These are phyloP conservation scores for Agonopterix alstromeriana DNA, from an alignment of 2,888 invertebrate genomes.

Conservation along the genomic window DNA sequence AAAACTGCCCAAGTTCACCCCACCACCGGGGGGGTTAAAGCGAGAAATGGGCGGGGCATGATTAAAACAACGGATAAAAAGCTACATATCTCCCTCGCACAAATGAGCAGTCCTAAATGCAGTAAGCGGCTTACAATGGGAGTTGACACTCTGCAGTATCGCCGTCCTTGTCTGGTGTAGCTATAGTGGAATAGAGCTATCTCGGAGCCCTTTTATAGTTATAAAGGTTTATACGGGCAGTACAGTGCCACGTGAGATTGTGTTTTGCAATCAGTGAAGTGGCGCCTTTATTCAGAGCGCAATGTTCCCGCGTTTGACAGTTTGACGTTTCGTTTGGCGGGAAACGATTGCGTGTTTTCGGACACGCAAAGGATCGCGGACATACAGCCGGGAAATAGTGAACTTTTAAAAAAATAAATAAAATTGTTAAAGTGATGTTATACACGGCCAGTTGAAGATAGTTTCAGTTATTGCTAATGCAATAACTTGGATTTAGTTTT, in stretches of 20 bases:
- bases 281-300: conserved; percentile 66
- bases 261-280: conserved; percentile 74
- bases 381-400: conserved; percentile 35
- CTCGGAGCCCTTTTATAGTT: conserved; percentile 59
- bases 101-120: conserved; percentile 69
- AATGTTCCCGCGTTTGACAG: conserved; percentile 65
- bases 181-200: conserved; percentile 41
- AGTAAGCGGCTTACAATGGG: conserved; percentile 71
- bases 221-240: conserved; percentile 54
- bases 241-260: conserved; percentile 68
- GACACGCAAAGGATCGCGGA: conserved; percentile 24
- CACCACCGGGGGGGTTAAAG: conserved; percentile 58
- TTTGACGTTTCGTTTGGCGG: conserved; percentile 73
- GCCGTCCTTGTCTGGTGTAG: not conserved
- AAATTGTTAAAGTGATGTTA: conserved; percentile 55
- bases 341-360: conserved; percentile 43
- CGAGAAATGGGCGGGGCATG: conserved; percentile 62
- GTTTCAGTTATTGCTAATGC: conserved; percentile 62
- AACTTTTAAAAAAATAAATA: conserved; percentile 24
- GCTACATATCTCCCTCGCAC: conserved; percentile 57
- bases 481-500: conserved; percentile 66
- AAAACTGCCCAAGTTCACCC: conserved; percentile 72
- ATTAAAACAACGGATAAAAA: conserved; percentile 51
- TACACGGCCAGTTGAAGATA: conserved; percentile 51
- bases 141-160: conserved; percentile 41